These are phyloP conservation scores for Pristionchus entomophagus DNA, from an alignment of 2,888 invertebrate genomes.

Conservation along the genomic window DNA sequence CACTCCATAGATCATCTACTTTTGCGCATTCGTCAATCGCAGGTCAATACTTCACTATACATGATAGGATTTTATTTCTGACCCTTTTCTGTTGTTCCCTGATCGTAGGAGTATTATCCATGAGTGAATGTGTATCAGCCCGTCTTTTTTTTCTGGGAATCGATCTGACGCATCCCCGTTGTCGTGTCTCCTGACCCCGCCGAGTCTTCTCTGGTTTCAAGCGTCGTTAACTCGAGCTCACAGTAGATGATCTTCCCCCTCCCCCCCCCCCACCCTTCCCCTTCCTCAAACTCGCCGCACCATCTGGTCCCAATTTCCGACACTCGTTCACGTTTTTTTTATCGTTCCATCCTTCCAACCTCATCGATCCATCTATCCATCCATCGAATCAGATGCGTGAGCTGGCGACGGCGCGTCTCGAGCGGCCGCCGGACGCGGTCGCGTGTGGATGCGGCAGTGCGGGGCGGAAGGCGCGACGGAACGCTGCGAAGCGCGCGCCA, in stretches of 20 bases:
- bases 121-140: no score
- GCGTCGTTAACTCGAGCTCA: not conserved
- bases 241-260: conserved; percentile 16
- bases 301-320: not conserved
- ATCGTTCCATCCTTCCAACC: not conserved
- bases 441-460: conserved; percentile 60
- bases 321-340: not conserved
- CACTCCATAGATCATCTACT: no score
- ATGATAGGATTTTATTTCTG: no score
- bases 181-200: not conserved
- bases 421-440: conserved; percentile 63
- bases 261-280: not conserved
- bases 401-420: conserved; percentile 47
- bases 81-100: no score
- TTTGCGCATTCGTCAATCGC: no score
- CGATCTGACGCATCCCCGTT: no score
- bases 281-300: not conserved
- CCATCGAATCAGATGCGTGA: conserved; percentile 1
- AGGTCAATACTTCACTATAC: no score
- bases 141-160: no score
- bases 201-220: not conserved
- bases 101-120: no score
- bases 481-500: not conserved
- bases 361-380: conserved; percentile 3
- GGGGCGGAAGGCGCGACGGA: conserved; percentile 34